Evolutionary conservation across 2,888 invertebrate species (phyloP), one percentile per base, ranked within the genome.

Genomic region (Nemoura dubitans): DNA sequence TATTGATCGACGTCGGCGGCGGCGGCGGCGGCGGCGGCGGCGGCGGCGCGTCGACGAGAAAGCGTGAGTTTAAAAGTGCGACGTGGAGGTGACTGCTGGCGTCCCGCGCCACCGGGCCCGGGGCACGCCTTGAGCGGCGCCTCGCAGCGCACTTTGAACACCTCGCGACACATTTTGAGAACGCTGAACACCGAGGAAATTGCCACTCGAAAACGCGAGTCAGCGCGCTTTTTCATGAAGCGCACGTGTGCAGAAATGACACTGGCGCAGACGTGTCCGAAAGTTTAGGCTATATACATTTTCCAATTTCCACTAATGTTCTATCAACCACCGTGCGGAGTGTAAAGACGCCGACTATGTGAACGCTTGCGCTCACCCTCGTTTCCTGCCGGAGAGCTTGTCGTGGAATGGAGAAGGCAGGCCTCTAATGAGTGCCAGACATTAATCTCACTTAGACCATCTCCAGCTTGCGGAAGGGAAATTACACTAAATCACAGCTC

Each of bases 401-500:
- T 14, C 59, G 59, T 10, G 59, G 59, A 59, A 59, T 59, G 59
- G 59, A 7, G 59, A 59, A 10, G 10, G 21, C 59, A 2, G 1
- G 59, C 1, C 59, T 59, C 59, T 59, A 36, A 36, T 36, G 36
- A 36, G 36, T 10, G 14, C 59, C 59, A 59, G 59, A 59, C 59
- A 59, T 59, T 59, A 59, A 59, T 59, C 59, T 59, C 59, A 59
- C 59, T 59, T 59, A 59, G 5, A 36, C 59, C 59, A 59, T 59
- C 59, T 59, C 16, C 59, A 59, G 59, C 59, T 59, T 21, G 59
- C 21, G 59, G 59, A 10, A 59, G 59, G 2, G 59, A 59, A 59
- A 59, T 59, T 59, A 59, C 59, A 59, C 59, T 59, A 59, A 59
- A 59, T 59, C 59, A 59, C 59, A 59, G 59, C 59, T 59, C 21